phyloP scores from a whole-genome alignment of 2,113 vertebrate species.

The Notarius quadriscutis region DNA sequence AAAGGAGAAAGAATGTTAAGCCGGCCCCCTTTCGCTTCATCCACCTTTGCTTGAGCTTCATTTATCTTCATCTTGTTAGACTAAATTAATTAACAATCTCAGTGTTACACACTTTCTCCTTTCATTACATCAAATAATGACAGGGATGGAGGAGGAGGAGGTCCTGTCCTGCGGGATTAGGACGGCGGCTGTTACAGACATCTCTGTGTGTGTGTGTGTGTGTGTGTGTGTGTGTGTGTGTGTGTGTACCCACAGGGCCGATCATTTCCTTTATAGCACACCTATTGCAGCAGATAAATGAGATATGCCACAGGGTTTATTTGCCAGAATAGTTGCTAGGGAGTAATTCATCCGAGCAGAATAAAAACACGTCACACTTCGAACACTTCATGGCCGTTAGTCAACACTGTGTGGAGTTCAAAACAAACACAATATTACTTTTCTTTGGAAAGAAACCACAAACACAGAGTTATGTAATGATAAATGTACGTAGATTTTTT shows the following conservation, averaged over 20 bases:
- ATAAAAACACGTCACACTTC: not conserved
- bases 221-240: constrained; percentile 40
- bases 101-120: constrained; percentile 95
- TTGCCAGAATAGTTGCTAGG: not conserved
- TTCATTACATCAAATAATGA: constrained; percentile 99
- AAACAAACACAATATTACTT: not conserved
- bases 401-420: not conserved
- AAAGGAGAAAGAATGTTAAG: constrained; percentile 77
- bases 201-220: constrained; percentile 55
- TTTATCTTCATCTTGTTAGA: constrained; percentile 99
- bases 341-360: not conserved
- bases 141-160: constrained; percentile 78
- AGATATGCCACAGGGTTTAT: not conserved
- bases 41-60: constrained; percentile 88
- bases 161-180: constrained; percentile 73
- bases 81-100: constrained; percentile 99
- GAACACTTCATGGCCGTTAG: not conserved
- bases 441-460: not conserved
- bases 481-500: not conserved
- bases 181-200: constrained; percentile 62
- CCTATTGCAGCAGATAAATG: constrained; percentile 24
- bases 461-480: not conserved
- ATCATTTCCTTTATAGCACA: constrained; percentile 15
- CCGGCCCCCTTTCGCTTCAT: constrained; percentile 84
- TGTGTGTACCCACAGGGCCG: not conserved